A percentile compares a stretch with the other conserved stretches of the same genome.
These are phyloP conservation scores for Theonella swinhoei DNA, from an alignment of 37 sponge, comb jelly and placozoan species.

Conservation along the genomic window DNA sequence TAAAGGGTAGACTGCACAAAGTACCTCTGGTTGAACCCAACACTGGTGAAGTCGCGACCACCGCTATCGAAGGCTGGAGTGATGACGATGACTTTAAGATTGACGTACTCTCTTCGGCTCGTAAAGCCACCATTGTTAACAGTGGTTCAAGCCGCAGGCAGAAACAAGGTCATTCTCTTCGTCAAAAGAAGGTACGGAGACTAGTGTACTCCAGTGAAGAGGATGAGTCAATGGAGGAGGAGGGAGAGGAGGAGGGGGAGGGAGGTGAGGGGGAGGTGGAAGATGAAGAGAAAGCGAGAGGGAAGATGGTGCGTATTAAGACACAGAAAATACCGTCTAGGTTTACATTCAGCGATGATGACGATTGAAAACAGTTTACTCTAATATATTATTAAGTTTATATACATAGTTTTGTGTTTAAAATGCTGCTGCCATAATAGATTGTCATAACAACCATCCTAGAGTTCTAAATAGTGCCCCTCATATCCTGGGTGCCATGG, in stretches of 20 bases:
- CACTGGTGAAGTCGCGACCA: no score
- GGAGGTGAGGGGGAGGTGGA: neutral
- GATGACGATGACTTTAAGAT: constrained; percentile 4
- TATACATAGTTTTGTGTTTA: no score
- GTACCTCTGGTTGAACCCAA: no score
- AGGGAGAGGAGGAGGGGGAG: neutral
- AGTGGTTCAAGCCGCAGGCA: neutral
- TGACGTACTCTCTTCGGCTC: constrained; percentile 4
- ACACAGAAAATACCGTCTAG: neutral
- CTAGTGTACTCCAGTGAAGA: neutral
- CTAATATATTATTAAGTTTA: no score
- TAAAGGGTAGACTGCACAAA: neutral
- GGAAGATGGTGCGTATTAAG: neutral
- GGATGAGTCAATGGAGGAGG: neutral
- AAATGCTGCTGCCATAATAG: no score
- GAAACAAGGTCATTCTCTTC: neutral
- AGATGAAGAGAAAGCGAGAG: neutral
- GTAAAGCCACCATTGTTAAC: neutral
- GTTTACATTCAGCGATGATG: neutral
- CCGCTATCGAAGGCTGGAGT: no score
- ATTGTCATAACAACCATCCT: no score
- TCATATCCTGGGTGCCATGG: no score
- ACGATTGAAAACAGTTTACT: neutral
- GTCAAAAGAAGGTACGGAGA: neutral
- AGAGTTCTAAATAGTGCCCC: no score